Evolutionary conservation across 2,113 vertebrate genomes (phyloP).

Genomic region (Climacteris rufus): DNA sequence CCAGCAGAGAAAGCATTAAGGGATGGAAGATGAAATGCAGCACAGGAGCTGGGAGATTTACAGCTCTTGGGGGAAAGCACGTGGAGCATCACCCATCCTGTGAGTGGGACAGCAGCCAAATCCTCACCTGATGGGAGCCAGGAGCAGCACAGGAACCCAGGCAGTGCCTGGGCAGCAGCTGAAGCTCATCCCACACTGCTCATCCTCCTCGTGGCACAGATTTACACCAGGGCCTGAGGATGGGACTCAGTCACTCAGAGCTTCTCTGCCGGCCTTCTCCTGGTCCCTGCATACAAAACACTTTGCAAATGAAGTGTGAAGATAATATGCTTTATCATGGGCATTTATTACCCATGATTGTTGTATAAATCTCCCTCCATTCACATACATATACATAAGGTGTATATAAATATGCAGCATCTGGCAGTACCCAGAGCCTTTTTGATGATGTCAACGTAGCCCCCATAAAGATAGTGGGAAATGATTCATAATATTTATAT

Average conservation of each 20-base stretch:
- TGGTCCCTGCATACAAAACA: constrained; percentile 24
- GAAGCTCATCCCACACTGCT: background rate
- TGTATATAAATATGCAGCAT: constrained; percentile 16
- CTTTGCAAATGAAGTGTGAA: constrained; percentile 37
- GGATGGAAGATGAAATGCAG: background rate
- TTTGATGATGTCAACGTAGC: constrained; percentile 38
- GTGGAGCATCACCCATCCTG: background rate
- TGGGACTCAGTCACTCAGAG: background rate
- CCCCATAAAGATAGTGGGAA: constrained; percentile 70
- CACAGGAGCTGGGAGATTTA: background rate
- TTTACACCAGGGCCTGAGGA: background rate
- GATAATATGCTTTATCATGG: constrained; percentile 53
- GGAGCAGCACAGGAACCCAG: background rate
- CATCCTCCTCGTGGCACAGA: background rate
- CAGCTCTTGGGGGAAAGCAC: background rate
- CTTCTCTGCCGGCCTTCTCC: background rate
- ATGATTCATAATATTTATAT: constrained; percentile 77
- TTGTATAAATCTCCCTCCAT: constrained; percentile 45
- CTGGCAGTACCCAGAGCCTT: background rate
- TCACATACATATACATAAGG: constrained; percentile 41
- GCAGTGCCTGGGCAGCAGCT: background rate
- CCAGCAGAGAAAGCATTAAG: background rate
- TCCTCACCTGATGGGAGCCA: background rate
- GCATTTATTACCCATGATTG: constrained; percentile 41
- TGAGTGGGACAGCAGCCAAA: background rate